Evolutionary conservation across 2,797 vertebrate species (phyloP).

Genomic region (Tokudaia muenninki): DNA sequence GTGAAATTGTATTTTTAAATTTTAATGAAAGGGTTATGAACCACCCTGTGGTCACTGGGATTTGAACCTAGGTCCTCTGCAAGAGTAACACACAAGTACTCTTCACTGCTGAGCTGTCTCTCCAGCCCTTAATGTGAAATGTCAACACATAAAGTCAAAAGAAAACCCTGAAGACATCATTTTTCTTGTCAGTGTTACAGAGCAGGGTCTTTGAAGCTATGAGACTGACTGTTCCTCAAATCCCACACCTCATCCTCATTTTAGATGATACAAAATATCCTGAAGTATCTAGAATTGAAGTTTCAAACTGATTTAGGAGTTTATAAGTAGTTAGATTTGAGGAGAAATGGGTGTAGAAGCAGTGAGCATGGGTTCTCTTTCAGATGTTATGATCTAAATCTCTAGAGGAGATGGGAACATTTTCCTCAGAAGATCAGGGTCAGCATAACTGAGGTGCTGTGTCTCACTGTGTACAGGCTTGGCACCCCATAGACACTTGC

Average conservation of each 20-base stretch:
- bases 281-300: background rate
- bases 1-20: background rate
- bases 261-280: background rate
- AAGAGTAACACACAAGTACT: background rate
- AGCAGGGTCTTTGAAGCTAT: background rate
- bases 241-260: background rate
- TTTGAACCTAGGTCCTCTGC: background rate
- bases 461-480: background rate
- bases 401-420: background rate
- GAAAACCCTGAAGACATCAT: background rate
- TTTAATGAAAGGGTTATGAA: background rate
- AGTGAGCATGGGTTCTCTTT: background rate
- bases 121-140: background rate
- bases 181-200: background rate
- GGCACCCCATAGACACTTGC: background rate
- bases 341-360: background rate
- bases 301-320: background rate
- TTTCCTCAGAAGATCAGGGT: background rate
- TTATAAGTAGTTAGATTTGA: background rate
- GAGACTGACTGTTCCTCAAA: background rate
- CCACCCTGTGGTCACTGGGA: background rate
- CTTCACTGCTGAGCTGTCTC: background rate
- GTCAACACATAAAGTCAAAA: background rate
- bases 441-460: too few relatives aligned
- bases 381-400: background rate